Percentiles rank a stretch among this genome's conserved stretches.
phyloP scores from a whole-genome alignment of 2,113 vertebrate species.

The Alectura lathami region DNA sequence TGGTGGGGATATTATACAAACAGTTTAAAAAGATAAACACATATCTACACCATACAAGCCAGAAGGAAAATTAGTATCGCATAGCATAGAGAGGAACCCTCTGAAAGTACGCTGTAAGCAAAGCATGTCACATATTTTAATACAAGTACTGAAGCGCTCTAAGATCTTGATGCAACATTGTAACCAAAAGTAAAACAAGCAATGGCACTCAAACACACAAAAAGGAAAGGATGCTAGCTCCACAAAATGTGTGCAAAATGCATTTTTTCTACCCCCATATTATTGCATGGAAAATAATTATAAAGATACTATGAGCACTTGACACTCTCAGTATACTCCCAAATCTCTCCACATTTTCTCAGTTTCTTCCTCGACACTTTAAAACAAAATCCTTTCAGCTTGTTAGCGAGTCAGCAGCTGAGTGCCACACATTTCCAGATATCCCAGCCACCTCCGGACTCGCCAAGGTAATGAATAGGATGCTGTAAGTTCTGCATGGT shows the following conservation, averaged over 20 bases:
- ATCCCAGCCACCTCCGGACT: neutral
- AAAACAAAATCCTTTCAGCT: slow-evolving; percentile 51
- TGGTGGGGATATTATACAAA: neutral
- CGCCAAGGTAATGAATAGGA: neutral
- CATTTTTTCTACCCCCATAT: neutral
- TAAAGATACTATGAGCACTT: neutral
- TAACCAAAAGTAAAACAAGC: slow-evolving; percentile 32
- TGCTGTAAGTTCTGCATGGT: neutral
- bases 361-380: neutral
- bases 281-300: neutral
- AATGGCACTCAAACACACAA: neutral
- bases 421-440: slow-evolving; percentile 27
- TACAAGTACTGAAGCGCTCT: neutral
- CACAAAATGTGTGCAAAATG: neutral
- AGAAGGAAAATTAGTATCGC: neutral
- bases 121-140: neutral
- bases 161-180: neutral
- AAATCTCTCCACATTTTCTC: slow-evolving; percentile 27
- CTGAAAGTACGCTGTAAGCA: neutral
- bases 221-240: neutral
- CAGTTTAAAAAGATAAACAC: neutral
- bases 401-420: neutral
- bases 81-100: neutral
- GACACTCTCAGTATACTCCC: neutral
- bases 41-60: neutral